phyloP scores from a whole-genome alignment of 2,797 vertebrate genomes.

The Adelosebastes latens region DNA sequence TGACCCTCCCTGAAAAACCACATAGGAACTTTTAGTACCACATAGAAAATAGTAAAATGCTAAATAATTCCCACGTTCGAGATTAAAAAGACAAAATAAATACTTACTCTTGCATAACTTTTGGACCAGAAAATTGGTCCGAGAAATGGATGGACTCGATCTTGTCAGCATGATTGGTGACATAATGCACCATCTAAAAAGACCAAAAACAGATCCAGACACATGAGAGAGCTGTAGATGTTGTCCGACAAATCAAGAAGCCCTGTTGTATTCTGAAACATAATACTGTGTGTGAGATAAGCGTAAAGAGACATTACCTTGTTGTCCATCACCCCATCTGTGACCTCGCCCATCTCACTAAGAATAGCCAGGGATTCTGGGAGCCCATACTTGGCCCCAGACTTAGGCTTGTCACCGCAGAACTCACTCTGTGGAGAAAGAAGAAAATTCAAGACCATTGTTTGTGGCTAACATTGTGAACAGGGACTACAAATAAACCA shows the following conservation, averaged over 20 bases:
- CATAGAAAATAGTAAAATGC: not conserved
- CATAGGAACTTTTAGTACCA: not conserved
- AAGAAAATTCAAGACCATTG: not conserved
- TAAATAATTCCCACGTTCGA: not conserved
- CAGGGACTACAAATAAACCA: not conserved
- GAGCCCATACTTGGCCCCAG: constrained; percentile 93
- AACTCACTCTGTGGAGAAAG: constrained; percentile 90
- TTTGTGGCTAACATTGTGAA: not conserved
- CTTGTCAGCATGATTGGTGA: constrained; percentile 97
- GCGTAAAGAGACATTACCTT: constrained; percentile 84
- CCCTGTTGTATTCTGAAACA: not conserved
- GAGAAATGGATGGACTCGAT: constrained; percentile 99
- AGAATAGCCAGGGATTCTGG: constrained; percentile 94
- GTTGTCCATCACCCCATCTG: constrained; percentile 97
- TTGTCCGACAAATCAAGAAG: not conserved
- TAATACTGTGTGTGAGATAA: not conserved
- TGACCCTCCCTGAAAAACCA: constrained; percentile 91
- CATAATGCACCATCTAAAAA: constrained; percentile 96
- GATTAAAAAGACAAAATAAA: not conserved
- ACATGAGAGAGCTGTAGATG: not conserved
- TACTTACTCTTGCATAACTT: constrained; percentile 99
- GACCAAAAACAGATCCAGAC: not conserved
- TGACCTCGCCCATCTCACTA: constrained; percentile 98
- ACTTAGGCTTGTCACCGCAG: constrained; percentile 98
- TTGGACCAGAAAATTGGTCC: constrained; percentile 99